Conservation (phyloP, 64 coral and sea anemone species). For the Pocillopora damicornis region DNA sequence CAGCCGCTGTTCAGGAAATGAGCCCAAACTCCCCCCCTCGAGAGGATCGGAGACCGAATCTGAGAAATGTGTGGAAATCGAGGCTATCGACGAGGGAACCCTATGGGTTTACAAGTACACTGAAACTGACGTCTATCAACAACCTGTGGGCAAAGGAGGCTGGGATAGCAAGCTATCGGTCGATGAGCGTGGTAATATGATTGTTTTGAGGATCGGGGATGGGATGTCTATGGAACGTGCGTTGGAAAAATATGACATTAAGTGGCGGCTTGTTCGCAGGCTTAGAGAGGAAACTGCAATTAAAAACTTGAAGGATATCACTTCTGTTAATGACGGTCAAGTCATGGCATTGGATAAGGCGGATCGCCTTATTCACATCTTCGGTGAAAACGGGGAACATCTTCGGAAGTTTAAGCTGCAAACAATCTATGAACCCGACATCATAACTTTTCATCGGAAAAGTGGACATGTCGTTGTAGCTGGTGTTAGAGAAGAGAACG, state of each 20-base stretch:
- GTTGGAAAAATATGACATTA: conserved; percentile 17
- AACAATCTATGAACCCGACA: neutral
- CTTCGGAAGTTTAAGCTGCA: conserved; percentile 10
- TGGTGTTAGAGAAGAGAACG: neutral
- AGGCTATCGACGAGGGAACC: too few species aligned
- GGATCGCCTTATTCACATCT: neutral
- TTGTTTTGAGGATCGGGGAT: neutral
- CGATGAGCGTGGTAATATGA: conserved; percentile 13
- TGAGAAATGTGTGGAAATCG: too few species aligned
- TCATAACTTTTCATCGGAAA: conserved; percentile 7
- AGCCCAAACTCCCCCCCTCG: neutral
- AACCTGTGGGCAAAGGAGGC: too few species aligned
- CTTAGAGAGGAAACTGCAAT: conserved; percentile 13
- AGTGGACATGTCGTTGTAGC: conserved; percentile 33
- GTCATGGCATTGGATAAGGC: neutral
- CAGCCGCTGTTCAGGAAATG: too few species aligned
- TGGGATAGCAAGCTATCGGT: too few species aligned
- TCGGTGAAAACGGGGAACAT: conserved; percentile 6
- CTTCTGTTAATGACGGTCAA: neutral
- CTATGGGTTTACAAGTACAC: too few species aligned
- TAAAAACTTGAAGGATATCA: neutral
- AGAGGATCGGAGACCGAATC: too few species aligned
- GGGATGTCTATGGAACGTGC: neutral
- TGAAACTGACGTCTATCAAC: too few species aligned
- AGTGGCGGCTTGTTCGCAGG: conserved; percentile 17